Evolutionary conservation across 2,888 invertebrate genomes (phyloP).

Genomic region (Amphipoea lucens): DNA sequence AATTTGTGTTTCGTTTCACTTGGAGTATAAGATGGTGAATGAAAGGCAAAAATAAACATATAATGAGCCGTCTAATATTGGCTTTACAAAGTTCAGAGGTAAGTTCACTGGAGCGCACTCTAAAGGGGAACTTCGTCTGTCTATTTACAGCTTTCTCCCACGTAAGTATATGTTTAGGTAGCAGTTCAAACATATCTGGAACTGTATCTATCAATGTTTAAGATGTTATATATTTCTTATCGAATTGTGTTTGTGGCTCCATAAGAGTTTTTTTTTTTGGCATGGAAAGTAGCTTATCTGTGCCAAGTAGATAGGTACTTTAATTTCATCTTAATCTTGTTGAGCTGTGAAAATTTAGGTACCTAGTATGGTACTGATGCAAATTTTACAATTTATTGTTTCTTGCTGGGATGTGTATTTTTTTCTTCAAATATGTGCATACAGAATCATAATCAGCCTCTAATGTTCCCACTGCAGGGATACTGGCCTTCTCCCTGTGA

Average conservation of each 20-base stretch:
- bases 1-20: not conserved
- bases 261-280: not conserved
- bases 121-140: not conserved
- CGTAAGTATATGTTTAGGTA: not conserved
- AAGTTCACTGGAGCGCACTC: constrained; percentile 7
- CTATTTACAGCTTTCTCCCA: not conserved
- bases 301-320: not conserved
- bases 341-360: not conserved
- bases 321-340: not conserved
- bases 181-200: not conserved
- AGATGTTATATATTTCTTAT: not conserved
- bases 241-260: not conserved
- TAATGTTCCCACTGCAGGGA: too few species aligned
- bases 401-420: not conserved
- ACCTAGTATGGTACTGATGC: too few species aligned
- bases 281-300: not conserved
- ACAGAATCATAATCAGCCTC: too few species aligned
- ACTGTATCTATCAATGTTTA: not conserved
- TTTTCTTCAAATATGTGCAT: too few species aligned
- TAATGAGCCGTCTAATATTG: not conserved
- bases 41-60: not conserved
- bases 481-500: too few species aligned
- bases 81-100: constrained; percentile 36
- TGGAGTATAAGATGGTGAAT: not conserved
- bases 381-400: not conserved